Conservation (phyloP, 2,888 invertebrate genomes). For the Cacoxenus indagator region DNA sequence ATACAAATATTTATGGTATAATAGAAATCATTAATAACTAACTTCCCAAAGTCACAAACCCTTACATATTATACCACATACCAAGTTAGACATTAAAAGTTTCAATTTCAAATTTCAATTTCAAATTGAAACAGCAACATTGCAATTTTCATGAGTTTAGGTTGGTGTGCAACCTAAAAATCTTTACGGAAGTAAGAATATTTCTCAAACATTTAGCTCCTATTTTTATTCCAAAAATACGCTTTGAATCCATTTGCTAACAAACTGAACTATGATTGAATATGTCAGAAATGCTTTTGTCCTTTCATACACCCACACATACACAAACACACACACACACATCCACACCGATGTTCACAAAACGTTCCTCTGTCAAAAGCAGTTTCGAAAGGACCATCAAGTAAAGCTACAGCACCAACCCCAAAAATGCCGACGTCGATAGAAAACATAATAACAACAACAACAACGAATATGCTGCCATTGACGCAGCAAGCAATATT, state of each 20-base stretch:
- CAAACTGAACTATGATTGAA: not conserved
- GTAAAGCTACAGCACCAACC: not conserved
- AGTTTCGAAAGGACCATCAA: slow-evolving; percentile 2
- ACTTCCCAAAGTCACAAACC: too few relatives aligned
- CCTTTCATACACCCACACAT: not conserved
- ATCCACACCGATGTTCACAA: not conserved
- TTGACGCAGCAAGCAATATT: slow-evolving; percentile 2
- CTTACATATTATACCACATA: too few relatives aligned
- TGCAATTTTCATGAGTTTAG: too few relatives aligned
- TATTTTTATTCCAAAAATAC: not conserved
- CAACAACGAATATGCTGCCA: not conserved
- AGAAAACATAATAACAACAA: not conserved
- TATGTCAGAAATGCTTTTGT: slow-evolving; percentile 8
- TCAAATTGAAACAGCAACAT: too few relatives aligned
- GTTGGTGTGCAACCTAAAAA: too few relatives aligned
- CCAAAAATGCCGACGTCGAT: not conserved
- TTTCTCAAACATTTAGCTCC: too few relatives aligned
- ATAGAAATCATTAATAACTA: too few relatives aligned
- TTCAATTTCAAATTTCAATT: too few relatives aligned
- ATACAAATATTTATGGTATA: too few relatives aligned
- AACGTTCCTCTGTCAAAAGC: not conserved
- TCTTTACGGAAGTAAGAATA: too few relatives aligned
- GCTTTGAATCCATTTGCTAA: not conserved
- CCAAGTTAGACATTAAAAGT: too few relatives aligned
- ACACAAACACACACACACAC: not conserved